A percentile compares a stretch with the other conserved stretches of the same genome.
phyloP scores from a whole-genome alignment of 1,140 invertebrate genomes.

The Cherax destructor region DNA sequence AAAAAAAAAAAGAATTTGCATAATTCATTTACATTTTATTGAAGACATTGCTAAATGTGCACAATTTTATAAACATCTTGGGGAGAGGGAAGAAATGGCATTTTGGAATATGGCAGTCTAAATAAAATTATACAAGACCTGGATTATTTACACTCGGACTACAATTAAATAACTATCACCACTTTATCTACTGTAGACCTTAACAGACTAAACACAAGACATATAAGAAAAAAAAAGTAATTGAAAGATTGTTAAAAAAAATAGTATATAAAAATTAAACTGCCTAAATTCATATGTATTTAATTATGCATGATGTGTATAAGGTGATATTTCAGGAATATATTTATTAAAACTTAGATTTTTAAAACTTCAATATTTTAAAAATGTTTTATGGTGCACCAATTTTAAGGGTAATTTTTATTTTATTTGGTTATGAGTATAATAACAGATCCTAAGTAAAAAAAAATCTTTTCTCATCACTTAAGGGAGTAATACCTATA shows the following conservation, averaged over 20 bases:
- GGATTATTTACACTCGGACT: not conserved
- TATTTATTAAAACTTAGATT: not conserved
- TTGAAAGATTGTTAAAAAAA: not conserved
- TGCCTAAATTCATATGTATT: not conserved
- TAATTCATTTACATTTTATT: not conserved
- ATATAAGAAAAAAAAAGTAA: not conserved
- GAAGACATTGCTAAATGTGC: not conserved
- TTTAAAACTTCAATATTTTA: too few species aligned
- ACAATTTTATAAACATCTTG: not conserved
- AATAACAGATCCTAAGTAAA: too few species aligned
- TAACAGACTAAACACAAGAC: not conserved
- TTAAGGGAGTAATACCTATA: too few species aligned
- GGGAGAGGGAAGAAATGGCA: not conserved
- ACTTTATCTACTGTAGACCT: not conserved
- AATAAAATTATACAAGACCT: not conserved
- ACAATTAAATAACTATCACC: not conserved
- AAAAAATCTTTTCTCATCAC: too few species aligned
- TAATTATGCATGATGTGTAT: not conserved
- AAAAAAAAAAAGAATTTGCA: not conserved
- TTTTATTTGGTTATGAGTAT: too few species aligned
- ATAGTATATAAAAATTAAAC: not conserved
- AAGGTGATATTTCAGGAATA: not conserved
- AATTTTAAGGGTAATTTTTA: too few species aligned
- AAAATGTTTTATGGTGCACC: too few species aligned
- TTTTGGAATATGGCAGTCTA: constrained; percentile 29